Evolutionary conservation across 2,113 vertebrate genomes (phyloP), one percentile per base, ranked within the genome.

Genomic region (Elachura formosa): DNA sequence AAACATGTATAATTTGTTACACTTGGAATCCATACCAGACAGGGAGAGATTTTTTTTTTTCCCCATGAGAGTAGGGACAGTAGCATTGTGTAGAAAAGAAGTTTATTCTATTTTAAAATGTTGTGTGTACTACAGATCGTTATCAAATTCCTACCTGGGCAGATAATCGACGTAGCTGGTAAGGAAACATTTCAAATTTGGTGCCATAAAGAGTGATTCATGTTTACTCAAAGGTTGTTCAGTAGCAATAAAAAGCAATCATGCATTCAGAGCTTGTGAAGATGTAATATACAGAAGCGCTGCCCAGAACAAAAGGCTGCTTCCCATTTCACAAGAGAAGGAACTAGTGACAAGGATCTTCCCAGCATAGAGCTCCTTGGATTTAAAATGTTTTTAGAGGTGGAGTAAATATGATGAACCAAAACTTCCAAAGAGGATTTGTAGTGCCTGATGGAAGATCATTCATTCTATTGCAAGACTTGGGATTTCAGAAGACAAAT

Each of bases 151-250:
- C 67, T 93, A 82, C 82, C 59, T 5, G 33, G 74, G 75, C 71
- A 69, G 94, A 93, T 91, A 94, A 89, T 34, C n/a, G 13, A 82
- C 34, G 5, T 61, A 58, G 75, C 67, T 95, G 55, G 72, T 96
- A 96, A 96, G 46, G 94, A 85, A 90, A 76, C 72, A 94, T 88
- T 95, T 94, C 87, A 64, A 58, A 94, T 89, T 90, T 55, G 33
- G 77, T 85, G 85, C 79, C 75, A 93, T 95, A 95, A 96, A 95
- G 93, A 88, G 51, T 92, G 88, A 96, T 95, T 96, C 88, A 95
- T 87, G 94, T 91, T 95, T 96, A 94, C 88, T 88, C 75, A 88
- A 83, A 93, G 75, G 79, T 80, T 96, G 78, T 87, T 95, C 88
- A 48, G 90, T 66, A 88, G 94, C 88, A 90, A 91, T 96, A 95